Base-by-base conservation (phyloP, 2,888 invertebrate genomes). In the Macropis europaea region DNA sequence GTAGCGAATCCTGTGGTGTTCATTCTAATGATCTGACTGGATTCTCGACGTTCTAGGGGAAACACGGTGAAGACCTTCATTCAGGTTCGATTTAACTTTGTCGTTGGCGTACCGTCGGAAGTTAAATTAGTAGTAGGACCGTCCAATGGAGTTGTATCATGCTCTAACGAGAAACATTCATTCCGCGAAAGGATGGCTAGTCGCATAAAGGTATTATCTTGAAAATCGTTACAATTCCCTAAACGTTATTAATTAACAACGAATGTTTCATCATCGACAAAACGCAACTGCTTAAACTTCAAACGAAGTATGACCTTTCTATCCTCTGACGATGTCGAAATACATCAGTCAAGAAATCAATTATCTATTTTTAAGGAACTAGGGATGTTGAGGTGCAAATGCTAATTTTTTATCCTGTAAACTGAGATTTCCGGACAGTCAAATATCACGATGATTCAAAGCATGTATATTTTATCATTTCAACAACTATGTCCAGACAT, bases 81-180 rank as follows among this genome's bases (percentile, higher is more conserved):
- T 76, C 70, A 53, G 56, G 76, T 79, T 79, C 79, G 79, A 79
- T 79, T 79, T 79, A 79, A 79, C 79, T 79, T 79, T 76, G 73
- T 56, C 76, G 64, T 57, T 45, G 63, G 71, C 63, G 67, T 45
- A 68, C 56, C 64, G 70, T 66, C 79, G 79, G 68, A 79, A 79
- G 79, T 79, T 79, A 79, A 79, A 79, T 79, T 79, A 79, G 76
- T 71, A 79, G 73, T 71, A 76, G 79, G 64, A 57, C 61, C 52
- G 67, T 56, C 52, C 72, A 52, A 71, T 73, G 32, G 63, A 79
- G 76, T 79, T 73, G 54, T 76, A 73, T 68, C 73, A 73, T 56
- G 64, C 48, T 60, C 59, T 76, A 79, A 79, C 70, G 76, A 73
- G 76, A 62, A 67, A 79, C 79, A 79, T 76, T 79, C 70, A 38